Percentiles rank a stretch among this genome's conserved stretches.
phyloP scores from a whole-genome alignment of 2,888 invertebrate genomes.

The Pyrochroa serraticornis region DNA sequence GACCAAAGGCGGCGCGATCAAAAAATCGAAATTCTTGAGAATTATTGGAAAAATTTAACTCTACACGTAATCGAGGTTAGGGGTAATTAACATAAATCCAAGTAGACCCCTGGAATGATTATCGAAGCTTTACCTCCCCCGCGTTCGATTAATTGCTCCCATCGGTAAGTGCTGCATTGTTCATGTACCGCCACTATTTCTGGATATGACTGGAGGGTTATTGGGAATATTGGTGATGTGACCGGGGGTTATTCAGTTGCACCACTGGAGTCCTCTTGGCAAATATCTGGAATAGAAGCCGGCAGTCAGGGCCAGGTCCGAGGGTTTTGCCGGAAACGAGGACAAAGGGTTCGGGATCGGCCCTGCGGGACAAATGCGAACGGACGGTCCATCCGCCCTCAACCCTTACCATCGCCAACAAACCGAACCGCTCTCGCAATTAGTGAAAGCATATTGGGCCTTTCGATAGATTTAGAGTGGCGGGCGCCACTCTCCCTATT shows the following conservation, averaged over 20 bases:
- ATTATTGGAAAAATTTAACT: too few species aligned
- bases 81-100: too few species aligned
- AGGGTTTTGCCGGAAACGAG: slow-evolving; percentile 33
- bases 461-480: slow-evolving; percentile 38
- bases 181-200: too few species aligned
- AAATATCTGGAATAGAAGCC: slow-evolving; percentile 19
- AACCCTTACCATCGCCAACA: slow-evolving; percentile 1
- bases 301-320: slow-evolving; percentile 14
- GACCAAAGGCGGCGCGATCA: too few species aligned
- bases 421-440: slow-evolving; percentile 34
- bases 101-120: too few species aligned
- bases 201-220: too few species aligned
- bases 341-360: slow-evolving; percentile 49
- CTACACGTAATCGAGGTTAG: too few species aligned
- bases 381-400: slow-evolving; percentile 14
- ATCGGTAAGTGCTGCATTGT: too few species aligned
- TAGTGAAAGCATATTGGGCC: slow-evolving; percentile 43
- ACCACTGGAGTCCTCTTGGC: slow-evolving; percentile 14
- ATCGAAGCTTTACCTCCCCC: too few species aligned
- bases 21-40: too few species aligned
- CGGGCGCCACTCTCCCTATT: slow-evolving; percentile 30
- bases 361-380: slow-evolving; percentile 42
- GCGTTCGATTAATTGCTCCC: too few species aligned
- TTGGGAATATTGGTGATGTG: too few species aligned
- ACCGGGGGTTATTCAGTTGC: neutral